These are phyloP conservation scores for Sarcophaga subvicina DNA, from an alignment of 2,888 invertebrate genomes.

Conservation along the genomic window DNA sequence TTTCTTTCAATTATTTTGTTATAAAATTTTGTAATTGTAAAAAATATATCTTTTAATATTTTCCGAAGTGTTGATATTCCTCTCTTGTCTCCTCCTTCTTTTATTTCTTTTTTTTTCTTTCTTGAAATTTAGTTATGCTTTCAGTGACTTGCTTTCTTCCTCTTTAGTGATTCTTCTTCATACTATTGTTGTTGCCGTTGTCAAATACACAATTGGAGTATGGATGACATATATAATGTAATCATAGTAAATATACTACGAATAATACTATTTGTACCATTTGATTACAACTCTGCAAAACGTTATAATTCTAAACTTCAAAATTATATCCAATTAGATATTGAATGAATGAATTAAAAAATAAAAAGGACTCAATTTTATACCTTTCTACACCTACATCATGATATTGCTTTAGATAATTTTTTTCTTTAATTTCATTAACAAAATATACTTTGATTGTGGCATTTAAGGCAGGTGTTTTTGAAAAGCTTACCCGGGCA, in stretches of 20 bases:
- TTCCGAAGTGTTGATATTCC: conserved; percentile 43
- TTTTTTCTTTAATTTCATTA: neutral
- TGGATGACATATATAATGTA: neutral
- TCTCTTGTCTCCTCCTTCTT: conserved; percentile 26
- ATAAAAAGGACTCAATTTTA: too few species aligned
- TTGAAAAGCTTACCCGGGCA: conserved; percentile 50
- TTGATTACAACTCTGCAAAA: conserved; percentile 36
- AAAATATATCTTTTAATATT: conserved; percentile 62
- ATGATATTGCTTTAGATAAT: neutral
- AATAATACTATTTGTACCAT: conserved; percentile 5
- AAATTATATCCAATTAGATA: neutral
- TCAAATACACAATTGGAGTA: conserved; percentile 28
- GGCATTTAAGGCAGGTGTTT: conserved; percentile 36
- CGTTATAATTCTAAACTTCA: neutral
- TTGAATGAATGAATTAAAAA: neutral
- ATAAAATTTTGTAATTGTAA: conserved; percentile 47
- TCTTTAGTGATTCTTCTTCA: conserved; percentile 40
- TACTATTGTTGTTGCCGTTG: conserved; percentile 10
- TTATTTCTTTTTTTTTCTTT: conserved; percentile 24
- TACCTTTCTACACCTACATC: too few species aligned
- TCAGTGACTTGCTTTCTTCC: conserved; percentile 65
- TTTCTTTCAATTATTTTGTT: conserved; percentile 60
- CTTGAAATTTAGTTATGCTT: conserved; percentile 54
- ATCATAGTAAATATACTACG: conserved; percentile 4
- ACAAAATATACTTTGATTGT: neutral